Evolutionary conservation across 2,113 vertebrate genomes (phyloP).

Genomic region (Strix uralensis): DNA sequence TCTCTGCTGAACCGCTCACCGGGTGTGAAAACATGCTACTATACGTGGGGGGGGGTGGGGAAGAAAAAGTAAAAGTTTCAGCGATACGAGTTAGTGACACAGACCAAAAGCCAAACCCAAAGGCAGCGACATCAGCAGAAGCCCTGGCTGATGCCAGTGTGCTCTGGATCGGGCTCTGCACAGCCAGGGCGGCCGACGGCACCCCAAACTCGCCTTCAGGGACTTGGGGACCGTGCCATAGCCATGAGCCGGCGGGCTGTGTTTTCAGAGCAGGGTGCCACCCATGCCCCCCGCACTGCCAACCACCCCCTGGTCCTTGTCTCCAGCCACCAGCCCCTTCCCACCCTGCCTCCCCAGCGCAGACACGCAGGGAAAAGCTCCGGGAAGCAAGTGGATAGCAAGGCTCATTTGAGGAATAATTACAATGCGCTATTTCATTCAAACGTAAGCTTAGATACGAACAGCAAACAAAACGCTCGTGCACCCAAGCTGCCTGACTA

Average conservation of each 20-base stretch:
- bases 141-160: not conserved
- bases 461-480: not conserved
- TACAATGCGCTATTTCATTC: not conserved
- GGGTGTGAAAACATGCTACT: not conserved
- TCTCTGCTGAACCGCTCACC: not conserved
- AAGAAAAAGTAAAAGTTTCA: not conserved
- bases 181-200: not conserved
- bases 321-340: not conserved
- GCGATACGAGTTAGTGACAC: not conserved
- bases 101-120: not conserved
- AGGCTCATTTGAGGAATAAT: not conserved
- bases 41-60: not conserved
- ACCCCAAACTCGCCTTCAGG: not conserved
- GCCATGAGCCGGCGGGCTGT: rapidly evolving
- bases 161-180: not conserved
- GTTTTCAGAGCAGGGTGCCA: not conserved
- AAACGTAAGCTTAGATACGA: not conserved
- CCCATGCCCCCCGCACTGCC: rapidly evolving
- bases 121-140: not conserved
- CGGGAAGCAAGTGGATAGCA: not conserved
- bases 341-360: not conserved
- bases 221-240: rapidly evolving
- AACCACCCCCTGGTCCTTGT: not conserved
- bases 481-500: not conserved
- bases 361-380: not conserved